Percentiles rank a stretch among this genome's conserved stretches.
Evolutionary conservation across 2,113 vertebrate species (phyloP).

Genomic region (Talpa occidentalis): DNA sequence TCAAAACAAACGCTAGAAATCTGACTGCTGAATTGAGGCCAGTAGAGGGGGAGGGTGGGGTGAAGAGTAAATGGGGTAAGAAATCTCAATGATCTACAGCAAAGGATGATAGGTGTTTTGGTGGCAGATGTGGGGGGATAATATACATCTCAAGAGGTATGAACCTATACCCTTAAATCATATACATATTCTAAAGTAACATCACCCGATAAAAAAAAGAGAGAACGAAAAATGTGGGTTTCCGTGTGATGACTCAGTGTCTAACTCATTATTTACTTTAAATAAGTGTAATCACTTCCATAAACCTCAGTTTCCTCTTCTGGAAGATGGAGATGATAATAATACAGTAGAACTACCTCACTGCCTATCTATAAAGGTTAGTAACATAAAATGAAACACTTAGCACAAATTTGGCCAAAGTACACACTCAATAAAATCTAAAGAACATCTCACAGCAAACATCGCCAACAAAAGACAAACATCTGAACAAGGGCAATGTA

Average conservation of each 20-base stretch:
- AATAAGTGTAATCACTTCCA: background rate
- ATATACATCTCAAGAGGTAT: too few relatives aligned
- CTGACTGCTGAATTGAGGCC: too few relatives aligned
- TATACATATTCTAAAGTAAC: too few relatives aligned
- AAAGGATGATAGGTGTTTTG: too few relatives aligned
- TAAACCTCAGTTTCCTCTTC: slow-evolving; percentile 24
- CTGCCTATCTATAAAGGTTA: background rate
- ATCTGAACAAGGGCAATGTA: background rate
- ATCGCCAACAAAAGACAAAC: background rate
- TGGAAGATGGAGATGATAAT: slow-evolving; percentile 9
- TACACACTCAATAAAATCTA: background rate
- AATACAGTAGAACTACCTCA: background rate
- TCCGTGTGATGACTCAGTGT: background rate
- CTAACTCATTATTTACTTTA: background rate
- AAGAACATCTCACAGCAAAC: background rate
- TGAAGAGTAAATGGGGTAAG: too few relatives aligned
- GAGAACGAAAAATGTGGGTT: background rate
- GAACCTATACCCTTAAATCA: too few relatives aligned
- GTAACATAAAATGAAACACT: background rate
- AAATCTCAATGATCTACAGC: too few relatives aligned
- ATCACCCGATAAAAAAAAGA: too few relatives aligned
- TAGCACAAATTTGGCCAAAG: background rate
- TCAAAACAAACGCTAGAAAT: too few relatives aligned
- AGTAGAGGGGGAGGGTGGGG: too few relatives aligned
- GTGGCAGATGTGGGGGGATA: too few relatives aligned